Evolutionary conservation across 2,113 vertebrate species (phyloP), one percentile per base, ranked within the genome.

Genomic region (Nycticebus coucang): DNA sequence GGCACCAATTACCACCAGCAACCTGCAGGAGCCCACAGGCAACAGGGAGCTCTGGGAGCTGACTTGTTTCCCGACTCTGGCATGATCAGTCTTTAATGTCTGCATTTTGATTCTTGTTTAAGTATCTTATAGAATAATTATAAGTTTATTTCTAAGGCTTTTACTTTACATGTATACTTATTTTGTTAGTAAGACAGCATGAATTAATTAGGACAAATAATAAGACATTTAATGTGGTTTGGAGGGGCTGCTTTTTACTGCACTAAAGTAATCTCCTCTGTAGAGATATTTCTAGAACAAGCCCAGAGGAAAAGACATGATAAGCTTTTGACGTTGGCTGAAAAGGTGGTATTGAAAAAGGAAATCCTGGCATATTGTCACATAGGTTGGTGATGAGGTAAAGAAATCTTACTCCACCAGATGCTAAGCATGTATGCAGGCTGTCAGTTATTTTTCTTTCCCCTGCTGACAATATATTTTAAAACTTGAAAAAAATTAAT

Each of bases 1-100:
- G 0, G 74, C 97, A 0, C 98, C 98, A 0, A 98, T 75, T 0
- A 92, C 98, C 82, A 98, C 96, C 79, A 98, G 97, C 80, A 99
- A 75, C 99, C 99, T 99, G 93, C n/a, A 81, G 83, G 10, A 12
- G 7, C 21, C 50, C 77, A 0, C 0, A 0, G 0, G 2, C 13
- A 3, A 35, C 22, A 1, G 18, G 72, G 1, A 17, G 17, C 50
- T 62, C 35, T 37, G 74, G 28, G 45, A 3, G 0, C 26, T 10
- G n/a, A 17, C 37, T 6, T 45, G 5, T 30, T 33, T 7, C 81
- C 64, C 3, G 24, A 1, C 15, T 50, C 19, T 0, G 17, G 7
- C 7, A 1, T 41, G 41, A 71, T 14, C 45, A 33, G 6, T 22
- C n/a, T 37, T 79, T n/a, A 74, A 4, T 2, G 45, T 37, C 74